Evolutionary conservation across 1,140 invertebrate species (phyloP), one percentile per base, ranked within the genome.

Genomic region (Lepidurus couesii): DNA sequence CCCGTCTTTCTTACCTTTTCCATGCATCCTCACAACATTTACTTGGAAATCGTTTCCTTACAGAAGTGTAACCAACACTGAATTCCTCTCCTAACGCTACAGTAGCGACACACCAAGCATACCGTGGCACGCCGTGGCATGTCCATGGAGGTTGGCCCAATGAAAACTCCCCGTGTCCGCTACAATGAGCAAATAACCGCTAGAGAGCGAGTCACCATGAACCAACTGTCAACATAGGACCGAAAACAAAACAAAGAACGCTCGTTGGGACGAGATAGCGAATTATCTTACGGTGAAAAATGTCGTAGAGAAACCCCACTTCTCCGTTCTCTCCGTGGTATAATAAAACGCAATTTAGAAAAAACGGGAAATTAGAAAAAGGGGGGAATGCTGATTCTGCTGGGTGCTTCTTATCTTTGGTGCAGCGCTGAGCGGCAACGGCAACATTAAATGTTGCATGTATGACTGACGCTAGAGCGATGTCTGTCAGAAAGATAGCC

Each of bases 281-380:
- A 13, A 65, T 65, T 21, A 65, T 65, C 53, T 65, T 21, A 21
- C 21, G 7, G 53, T 13, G 53, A 65, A 21, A 65, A n/a, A 65
- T 21, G 53, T 21, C 9, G 16, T 16, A 3, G 0, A 65, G 7
- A 65, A 65, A 65, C 7, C 16, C 53, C 16, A 13, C 21, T 65
- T 65, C 16, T 65, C 0, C 34, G 34, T 34, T 34, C 34, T 34
- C 2, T 3, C 34, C 53, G 21, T 65, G 53, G n/a, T 8, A 65
- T 8, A 65, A 21, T 65, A 65, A 21, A 65, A 65, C 53, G 10
- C 16, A 65, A 13, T 65, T 65, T 65, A 65, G 53, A 65, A 65
- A 65, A 65, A 65, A 65, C 9, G 53, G 53, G 53, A 65, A 65
- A 65, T 65, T 65, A 65, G 53, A 65, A 65, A 65, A 65, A 21